phyloP scores from a whole-genome alignment of 2,113 vertebrate genomes.

The Melanerpes aurifrons region DNA sequence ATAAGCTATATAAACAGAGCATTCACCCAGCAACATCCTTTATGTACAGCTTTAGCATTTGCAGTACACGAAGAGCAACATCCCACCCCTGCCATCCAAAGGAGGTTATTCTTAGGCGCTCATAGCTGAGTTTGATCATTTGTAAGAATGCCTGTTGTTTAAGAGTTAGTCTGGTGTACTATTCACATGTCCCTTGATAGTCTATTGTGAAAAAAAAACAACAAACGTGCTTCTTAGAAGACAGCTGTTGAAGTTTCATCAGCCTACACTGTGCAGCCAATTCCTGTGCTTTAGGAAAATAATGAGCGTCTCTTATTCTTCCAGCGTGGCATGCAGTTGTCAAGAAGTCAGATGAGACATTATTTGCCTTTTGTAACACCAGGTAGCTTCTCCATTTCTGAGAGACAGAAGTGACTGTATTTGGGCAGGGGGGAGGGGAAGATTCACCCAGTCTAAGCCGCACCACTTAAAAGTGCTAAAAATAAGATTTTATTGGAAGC shows the following conservation, averaged over 20 bases:
- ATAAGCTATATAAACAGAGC: background rate
- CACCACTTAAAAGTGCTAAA: constrained; percentile 35
- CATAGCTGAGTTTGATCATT: constrained; percentile 39
- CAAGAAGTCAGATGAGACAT: constrained; percentile 30
- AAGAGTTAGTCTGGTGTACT: constrained; percentile 27
- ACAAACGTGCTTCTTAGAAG: background rate
- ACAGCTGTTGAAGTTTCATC: constrained; percentile 66
- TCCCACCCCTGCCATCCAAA: constrained; percentile 14
- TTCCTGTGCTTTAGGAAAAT: constrained; percentile 57
- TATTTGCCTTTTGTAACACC: background rate
- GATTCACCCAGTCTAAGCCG: background rate
- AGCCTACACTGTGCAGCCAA: constrained; percentile 19
- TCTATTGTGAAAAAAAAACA: background rate
- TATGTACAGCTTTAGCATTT: background rate
- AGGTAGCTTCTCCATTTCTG: background rate
- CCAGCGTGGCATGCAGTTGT: constrained; percentile 20
- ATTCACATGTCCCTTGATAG: constrained; percentile 47
- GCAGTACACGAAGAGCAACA: background rate
- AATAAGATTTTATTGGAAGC: constrained; percentile 34
- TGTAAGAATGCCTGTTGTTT: constrained; percentile 47
- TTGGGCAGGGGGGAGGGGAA: background rate
- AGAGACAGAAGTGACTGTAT: background rate
- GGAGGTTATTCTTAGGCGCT: constrained; percentile 45
- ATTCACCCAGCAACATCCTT: background rate
- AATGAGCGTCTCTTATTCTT: constrained; percentile 46